Conservation (phyloP, 1,140 invertebrate genomes). For the Drosophila aff. region DNA sequence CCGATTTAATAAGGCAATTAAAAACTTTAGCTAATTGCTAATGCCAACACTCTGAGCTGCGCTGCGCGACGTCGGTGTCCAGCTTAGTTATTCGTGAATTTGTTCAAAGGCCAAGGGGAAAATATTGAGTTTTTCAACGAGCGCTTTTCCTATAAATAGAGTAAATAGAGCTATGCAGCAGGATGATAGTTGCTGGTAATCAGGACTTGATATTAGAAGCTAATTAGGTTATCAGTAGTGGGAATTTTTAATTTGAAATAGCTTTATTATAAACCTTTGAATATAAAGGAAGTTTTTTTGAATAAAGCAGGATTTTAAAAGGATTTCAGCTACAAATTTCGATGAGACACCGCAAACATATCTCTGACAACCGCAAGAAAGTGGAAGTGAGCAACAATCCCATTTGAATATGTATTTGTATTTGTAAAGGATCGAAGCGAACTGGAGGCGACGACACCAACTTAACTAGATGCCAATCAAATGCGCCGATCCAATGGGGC, state of each 20-base stretch:
- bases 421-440: constrained; percentile 7
- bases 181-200: background rate
- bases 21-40: constrained; percentile 77
- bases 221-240: no score
- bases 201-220: background rate
- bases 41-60: constrained; percentile 31
- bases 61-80: constrained; percentile 2
- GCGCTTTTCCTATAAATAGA: background rate
- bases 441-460: constrained; percentile 30
- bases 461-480: constrained; percentile 67
- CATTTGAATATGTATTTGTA: constrained; percentile 20
- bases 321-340: background rate
- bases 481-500: constrained; percentile 26
- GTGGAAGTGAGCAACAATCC: constrained; percentile 9
- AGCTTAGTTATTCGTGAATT: constrained; percentile 17
- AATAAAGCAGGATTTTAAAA: background rate
- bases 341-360: background rate
- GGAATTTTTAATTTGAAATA: background rate
- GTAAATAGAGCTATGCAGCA: background rate
- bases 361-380: constrained; percentile 8
- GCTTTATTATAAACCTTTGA: background rate
- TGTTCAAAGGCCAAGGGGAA: constrained; percentile 5
- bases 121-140: background rate
- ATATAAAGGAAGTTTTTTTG: no score
- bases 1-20: constrained; percentile 76